Base-by-base conservation (phyloP, 2,797 vertebrate genomes). In the Miichthys miiuy region DNA sequence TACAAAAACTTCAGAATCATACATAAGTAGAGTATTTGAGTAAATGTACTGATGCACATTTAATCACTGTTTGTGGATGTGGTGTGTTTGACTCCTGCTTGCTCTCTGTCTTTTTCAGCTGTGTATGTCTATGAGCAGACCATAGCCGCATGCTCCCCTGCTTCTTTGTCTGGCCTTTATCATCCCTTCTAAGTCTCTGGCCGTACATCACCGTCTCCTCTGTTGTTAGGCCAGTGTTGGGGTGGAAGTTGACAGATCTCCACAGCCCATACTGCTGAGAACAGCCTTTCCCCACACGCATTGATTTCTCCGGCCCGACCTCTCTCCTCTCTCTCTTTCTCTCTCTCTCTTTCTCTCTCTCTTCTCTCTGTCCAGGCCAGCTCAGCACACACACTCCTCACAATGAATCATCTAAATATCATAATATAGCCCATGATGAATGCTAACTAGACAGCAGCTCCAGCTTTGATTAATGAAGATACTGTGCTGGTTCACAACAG, bases 391-490 rank as follows among this genome's bases (percentile, higher is more conserved):
- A 83, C 52, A 21, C 68, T 55, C 56, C 41, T 57, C 47, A 54
- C 87, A 86, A 85, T 81, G 78, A 90, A 88, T 90, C 76, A 89
- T 89, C 81, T 82, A 81, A 92, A 93, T 91, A 93, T 94, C 87
- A 93, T 93, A 92, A 90, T 88, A 79, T 55, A 74, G 72, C 61
- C 75, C 72, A 67, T 88, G 90, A 92, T 93, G 87, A 93, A 94
- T 93, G 91, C 87, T 93, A 93, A 93, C 89, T 85, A 89, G 91
- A 94, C 93, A 91, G 90, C 80, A 61, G 72, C 86, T 70, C 76
- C 61, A 2, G 6, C 51, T 85, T 87, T 94, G 93, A 94, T 93
- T 93, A 92, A 94, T 93, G 92, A 77, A 90, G 85, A 92, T 80
- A 81, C 77, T 5, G 30, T 21, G 42, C 85, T 72, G 86, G 86